These are phyloP conservation scores for Portevinia maculata DNA, from an alignment of 2,888 invertebrate genomes.

Conservation along the genomic window DNA sequence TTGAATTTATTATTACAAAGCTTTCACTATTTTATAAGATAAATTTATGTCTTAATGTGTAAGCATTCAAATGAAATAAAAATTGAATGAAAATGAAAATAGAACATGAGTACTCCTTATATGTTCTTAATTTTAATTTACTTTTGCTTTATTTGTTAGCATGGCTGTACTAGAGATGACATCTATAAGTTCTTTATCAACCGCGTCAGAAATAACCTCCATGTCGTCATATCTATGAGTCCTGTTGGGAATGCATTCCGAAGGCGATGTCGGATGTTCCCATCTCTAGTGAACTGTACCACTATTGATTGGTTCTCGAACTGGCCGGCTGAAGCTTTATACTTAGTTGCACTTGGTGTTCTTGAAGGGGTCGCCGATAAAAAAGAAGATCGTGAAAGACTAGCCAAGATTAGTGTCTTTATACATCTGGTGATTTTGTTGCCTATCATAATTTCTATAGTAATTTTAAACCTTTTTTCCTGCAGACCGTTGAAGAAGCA, in stretches of 20 bases:
- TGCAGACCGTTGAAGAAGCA: slow-evolving; percentile 90
- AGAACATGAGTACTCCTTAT: too few species aligned
- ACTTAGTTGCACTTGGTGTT: slow-evolving; percentile 91
- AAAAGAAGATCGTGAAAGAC: slow-evolving; percentile 83
- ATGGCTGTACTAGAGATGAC: slow-evolving; percentile 88
- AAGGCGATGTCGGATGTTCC: slow-evolving; percentile 95
- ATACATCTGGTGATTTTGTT: slow-evolving; percentile 86
- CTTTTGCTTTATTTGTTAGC: slow-evolving; percentile 4
- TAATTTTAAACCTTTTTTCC: neutral
- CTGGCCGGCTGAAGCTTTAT: slow-evolving; percentile 94
- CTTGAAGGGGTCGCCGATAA: slow-evolving; percentile 85
- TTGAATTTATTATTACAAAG: too few species aligned
- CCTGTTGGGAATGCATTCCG: slow-evolving; percentile 95
- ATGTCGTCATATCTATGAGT: slow-evolving; percentile 95
- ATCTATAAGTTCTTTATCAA: slow-evolving; percentile 94
- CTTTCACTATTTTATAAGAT: too few species aligned
- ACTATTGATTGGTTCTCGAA: slow-evolving; percentile 97
- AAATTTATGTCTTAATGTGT: too few species aligned
- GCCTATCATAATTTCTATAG: neutral
- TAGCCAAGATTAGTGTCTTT: slow-evolving; percentile 87
- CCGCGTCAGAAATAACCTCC: slow-evolving; percentile 91
- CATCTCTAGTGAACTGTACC: slow-evolving; percentile 96
- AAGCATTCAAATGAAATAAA: too few species aligned
- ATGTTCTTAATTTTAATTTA: too few species aligned
- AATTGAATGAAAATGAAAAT: too few species aligned